These are phyloP conservation scores for Geococcyx californianus DNA, from an alignment of 2,113 vertebrate species.

Conservation along the genomic window DNA sequence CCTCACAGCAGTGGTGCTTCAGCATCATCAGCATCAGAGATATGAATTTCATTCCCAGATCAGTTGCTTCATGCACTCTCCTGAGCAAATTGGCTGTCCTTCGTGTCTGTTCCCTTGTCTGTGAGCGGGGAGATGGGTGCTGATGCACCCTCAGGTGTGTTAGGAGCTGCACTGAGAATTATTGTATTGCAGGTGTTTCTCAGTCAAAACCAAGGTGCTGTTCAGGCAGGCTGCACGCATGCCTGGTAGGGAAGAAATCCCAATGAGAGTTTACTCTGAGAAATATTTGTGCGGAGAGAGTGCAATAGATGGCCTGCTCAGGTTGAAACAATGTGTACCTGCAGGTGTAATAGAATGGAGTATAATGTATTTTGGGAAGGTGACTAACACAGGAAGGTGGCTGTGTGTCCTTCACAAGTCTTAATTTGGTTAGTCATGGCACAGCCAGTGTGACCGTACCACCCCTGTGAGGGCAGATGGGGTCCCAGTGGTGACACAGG, in stretches of 20 bases:
- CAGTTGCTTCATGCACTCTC: neutral
- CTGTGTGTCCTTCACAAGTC: neutral
- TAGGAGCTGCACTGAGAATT: neutral
- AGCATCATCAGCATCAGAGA: neutral
- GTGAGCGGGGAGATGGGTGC: neutral
- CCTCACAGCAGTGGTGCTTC: too few relatives aligned
- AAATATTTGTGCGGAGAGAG: neutral
- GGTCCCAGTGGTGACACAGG: neutral
- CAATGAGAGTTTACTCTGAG: neutral
- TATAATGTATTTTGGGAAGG: neutral
- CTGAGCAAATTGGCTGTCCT: neutral
- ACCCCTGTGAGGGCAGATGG: neutral
- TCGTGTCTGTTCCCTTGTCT: neutral
- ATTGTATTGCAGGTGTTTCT: neutral
- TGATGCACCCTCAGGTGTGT: neutral
- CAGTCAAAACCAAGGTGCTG: fast-evolving
- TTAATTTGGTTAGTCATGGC: neutral
- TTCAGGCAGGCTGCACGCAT: neutral
- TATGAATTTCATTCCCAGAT: neutral
- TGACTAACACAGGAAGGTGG: neutral
- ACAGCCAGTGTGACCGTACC: neutral
- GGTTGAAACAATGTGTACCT: neutral
- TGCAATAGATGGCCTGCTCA: neutral
- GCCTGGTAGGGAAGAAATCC: neutral
- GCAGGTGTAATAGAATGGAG: neutral